Evolutionary conservation across 2,888 invertebrate genomes (phyloP).

Genomic region (Chrysopilus asiliformis): DNA sequence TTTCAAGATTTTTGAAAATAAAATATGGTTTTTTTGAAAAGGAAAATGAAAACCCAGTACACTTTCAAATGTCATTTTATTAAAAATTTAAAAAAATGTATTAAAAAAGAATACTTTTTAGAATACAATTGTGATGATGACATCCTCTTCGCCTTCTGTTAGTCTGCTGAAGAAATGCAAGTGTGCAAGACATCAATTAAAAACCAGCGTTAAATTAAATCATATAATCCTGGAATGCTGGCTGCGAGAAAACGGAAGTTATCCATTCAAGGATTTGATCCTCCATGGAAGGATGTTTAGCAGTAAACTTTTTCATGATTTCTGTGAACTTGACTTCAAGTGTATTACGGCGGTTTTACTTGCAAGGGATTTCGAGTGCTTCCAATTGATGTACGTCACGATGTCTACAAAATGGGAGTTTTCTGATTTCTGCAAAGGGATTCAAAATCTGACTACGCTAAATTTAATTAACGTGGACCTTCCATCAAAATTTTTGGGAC

Average conservation of each 20-base stretch:
- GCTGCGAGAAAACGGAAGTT: conserved; percentile 29
- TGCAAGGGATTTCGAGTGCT: not conserved
- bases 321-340: conserved; percentile 21
- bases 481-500: conserved; percentile 2
- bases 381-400: no score
- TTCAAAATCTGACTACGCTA: conserved; percentile 4
- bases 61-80: no score
- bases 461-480: conserved; percentile 8
- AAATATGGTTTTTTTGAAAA: no score
- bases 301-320: conserved; percentile 21
- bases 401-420: no score
- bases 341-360: no score
- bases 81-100: no score
- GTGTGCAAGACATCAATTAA: conserved; percentile 7
- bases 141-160: not conserved
- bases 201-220: conserved; percentile 12
- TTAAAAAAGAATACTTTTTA: no score
- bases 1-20: no score
- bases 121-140: no score
- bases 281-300: conserved; percentile 24
- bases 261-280: conserved; percentile 25
- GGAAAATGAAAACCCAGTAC: no score
- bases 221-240: conserved; percentile 26
- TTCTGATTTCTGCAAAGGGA: not conserved
- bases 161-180: conserved; percentile 2